A percentile compares a stretch with the other conserved stretches of the same genome.
Conservation (phyloP, 2,888 invertebrate genomes). For the Catocala nupta region DNA sequence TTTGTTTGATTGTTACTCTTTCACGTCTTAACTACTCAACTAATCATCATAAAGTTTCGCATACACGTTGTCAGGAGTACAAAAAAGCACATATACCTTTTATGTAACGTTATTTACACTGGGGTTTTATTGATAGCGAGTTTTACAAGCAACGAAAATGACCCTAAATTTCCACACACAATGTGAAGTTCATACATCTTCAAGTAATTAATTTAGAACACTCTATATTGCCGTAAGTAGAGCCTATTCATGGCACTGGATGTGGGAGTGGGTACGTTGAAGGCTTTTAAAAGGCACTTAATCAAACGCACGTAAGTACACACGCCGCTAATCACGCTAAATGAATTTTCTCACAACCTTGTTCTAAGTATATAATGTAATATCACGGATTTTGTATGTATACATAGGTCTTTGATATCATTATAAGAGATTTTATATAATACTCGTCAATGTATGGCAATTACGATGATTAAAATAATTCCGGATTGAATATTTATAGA, state of each 20-base stretch:
- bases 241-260: constrained; percentile 21
- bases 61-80: too few species aligned
- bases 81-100: too few species aligned
- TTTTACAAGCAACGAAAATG: constrained; percentile 2
- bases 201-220: constrained; percentile 24
- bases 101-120: too few species aligned
- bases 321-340: constrained; percentile 32
- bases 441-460: too few species aligned
- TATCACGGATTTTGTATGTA: neutral
- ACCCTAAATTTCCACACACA: constrained; percentile 18
- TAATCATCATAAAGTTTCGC: too few species aligned
- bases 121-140: too few species aligned
- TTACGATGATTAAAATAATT: too few species aligned
- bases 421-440: neutral
- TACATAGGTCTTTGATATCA: neutral
- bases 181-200: constrained; percentile 1
- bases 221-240: constrained; percentile 19
- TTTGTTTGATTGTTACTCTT: too few species aligned
- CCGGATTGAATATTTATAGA: too few species aligned
- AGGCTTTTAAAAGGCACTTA: constrained; percentile 46
- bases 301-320: constrained; percentile 29
- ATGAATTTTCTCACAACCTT: constrained; percentile 22
- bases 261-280: constrained; percentile 14
- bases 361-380: neutral
- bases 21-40: too few species aligned